Conservation (phyloP, 2,113 vertebrate species). For the Dinomys branickii region DNA sequence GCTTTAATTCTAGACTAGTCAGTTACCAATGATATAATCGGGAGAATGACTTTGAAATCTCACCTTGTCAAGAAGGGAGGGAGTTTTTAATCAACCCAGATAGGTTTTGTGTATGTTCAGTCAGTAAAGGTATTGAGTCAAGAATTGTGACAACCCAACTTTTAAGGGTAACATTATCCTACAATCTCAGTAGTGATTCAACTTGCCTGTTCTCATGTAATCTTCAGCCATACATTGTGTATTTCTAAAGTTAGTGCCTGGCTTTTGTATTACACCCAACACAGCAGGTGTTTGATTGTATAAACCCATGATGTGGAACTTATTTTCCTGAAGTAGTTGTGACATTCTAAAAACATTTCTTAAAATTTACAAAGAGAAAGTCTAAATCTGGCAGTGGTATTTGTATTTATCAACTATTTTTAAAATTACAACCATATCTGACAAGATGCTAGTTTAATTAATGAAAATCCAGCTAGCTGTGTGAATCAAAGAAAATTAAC, state of each 20-base stretch:
- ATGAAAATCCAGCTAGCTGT: neutral
- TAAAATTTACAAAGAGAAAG: neutral
- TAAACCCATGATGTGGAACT: neutral
- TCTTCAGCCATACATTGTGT: neutral
- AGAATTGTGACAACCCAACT: neutral
- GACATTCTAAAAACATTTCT: neutral
- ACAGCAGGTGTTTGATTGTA: neutral
- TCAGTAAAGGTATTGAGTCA: neutral
- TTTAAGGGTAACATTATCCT: too few species aligned
- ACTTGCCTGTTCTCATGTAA: neutral
- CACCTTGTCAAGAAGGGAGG: neutral
- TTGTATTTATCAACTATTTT: neutral
- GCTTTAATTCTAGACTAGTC: neutral
- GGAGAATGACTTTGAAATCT: neutral
- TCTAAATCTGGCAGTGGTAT: neutral
- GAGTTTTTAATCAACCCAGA: neutral
- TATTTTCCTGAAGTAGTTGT: neutral
- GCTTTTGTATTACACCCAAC: neutral
- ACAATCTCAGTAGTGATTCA: accelerated
- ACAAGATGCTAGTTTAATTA: neutral
- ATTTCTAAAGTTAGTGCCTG: neutral
- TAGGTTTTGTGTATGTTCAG: neutral
- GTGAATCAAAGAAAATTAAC: neutral
- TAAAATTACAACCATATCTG: neutral
- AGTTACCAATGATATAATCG: neutral